Evolutionary conservation across 2,888 invertebrate genomes (phyloP), one percentile per base, ranked within the genome.

Genomic region (Lasioglossum leucozonium): DNA sequence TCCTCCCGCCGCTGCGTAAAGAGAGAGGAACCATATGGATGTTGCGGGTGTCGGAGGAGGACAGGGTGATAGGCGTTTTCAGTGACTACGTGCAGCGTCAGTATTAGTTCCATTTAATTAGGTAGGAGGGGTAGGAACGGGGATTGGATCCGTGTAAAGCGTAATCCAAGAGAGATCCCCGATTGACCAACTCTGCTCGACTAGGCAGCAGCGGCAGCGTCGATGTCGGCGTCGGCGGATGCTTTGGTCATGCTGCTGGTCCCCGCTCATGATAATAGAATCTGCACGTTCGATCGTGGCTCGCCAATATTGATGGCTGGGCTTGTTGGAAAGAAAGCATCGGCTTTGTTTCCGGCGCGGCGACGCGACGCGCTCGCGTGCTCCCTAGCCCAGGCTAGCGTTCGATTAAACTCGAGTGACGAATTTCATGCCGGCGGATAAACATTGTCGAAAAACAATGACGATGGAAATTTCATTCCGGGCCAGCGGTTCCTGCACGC

Each of bases 91-190:
- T 78, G 88, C 83, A 81, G 82, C 81, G 88, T 85, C 83, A 62
- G 89, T 90, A 92, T 92, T 92, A 92, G 88, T 91, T 92, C 90
- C 91, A 89, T 89, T 92, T 92, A 92, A 92, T 92, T 92, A 92
- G 92, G 87, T 88, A 90, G 91, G 86, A 88, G 87, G 88, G 84
- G 75, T 76, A 77, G 85, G 84, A 75, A 74, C 72, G 79, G 83
- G 85, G 87, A 89, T 91, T 89, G 89, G 88, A 91, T 88, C 82
- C 91, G 87, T 90, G 91, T 92, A 90, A 89, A 91, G 84, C 87
- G 90, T 91, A 92, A 92, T 92, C 90, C 91, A 87, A 87, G 90
- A 88, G 87, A 86, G 88, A 91, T 89, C 89, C 77, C 89, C 92
- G 89, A 92, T 90, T 90, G 91, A 89, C 88, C 88, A 86, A 86